Percentiles rank a stretch among this genome's conserved stretches.
Conservation (phyloP, 2,888 invertebrate species). For the Chironomus riparius region DNA sequence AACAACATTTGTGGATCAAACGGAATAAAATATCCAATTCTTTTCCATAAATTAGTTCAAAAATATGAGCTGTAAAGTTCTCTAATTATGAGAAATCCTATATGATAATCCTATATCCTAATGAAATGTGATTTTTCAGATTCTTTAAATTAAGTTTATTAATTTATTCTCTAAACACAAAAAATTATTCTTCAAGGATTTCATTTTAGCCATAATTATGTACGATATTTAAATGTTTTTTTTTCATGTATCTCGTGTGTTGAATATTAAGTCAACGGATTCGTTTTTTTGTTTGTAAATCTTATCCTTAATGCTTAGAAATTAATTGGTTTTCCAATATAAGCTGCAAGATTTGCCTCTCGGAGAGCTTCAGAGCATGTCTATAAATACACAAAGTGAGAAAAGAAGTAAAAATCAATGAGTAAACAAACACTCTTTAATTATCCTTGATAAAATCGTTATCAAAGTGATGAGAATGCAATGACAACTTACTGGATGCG, state of each 20-base stretch:
- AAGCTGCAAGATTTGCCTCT: conserved; percentile 93
- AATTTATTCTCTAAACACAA: background rate
- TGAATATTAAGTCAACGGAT: background rate
- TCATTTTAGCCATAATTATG: background rate
- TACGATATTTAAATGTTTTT: background rate
- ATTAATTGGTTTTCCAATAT: conserved; percentile 95
- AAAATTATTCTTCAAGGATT: background rate
- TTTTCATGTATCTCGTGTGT: background rate
- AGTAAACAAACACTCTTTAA: no score
- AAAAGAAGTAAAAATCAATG: no score
- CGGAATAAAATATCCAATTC: no score
- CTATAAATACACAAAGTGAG: conserved; percentile 50
- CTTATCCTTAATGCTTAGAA: conserved; percentile 50
- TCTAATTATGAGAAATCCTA: no score
- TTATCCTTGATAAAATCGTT: background rate
- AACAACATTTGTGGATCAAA: no score
- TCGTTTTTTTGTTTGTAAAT: background rate
- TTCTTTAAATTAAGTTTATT: background rate
- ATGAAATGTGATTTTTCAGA: background rate
- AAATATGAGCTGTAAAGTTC: no score
- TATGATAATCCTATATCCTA: no score
- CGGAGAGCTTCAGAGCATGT: conserved; percentile 95
- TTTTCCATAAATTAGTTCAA: background rate
- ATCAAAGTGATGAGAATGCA: background rate
- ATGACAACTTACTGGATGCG: conserved; percentile 79